phyloP scores from a whole-genome alignment of 1,140 invertebrate genomes.

The Drosophila lacteicornis region DNA sequence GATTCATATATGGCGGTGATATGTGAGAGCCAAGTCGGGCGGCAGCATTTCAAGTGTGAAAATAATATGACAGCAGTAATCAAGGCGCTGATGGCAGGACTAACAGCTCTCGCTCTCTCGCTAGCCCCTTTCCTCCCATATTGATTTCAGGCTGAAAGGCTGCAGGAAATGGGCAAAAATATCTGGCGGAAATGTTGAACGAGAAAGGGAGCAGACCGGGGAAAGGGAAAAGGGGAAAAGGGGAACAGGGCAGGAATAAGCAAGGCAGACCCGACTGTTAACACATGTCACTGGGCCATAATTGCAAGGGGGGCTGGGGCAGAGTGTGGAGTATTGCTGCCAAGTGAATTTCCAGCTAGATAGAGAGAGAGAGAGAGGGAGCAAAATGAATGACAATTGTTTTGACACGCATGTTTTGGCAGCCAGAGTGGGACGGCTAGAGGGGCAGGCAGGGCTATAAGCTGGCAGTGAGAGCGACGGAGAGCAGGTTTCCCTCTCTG shows the following conservation, averaged over 20 bases:
- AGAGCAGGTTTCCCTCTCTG: constrained; percentile 8
- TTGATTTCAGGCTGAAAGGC: constrained; percentile 69
- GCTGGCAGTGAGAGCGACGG: neutral
- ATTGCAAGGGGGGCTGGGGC: constrained; percentile 54
- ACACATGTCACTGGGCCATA: constrained; percentile 73
- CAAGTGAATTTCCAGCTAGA: constrained; percentile 13
- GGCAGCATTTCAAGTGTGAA: constrained; percentile 76
- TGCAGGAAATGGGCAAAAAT: constrained; percentile 75
- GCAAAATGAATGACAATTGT: constrained; percentile 75
- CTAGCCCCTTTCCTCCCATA: constrained; percentile 27
- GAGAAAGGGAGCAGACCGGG: constrained; percentile 16
- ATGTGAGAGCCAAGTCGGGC: constrained; percentile 3
- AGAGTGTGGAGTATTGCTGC: neutral
- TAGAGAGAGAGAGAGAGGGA: neutral
- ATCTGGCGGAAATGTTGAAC: constrained; percentile 70
- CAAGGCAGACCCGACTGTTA: constrained; percentile 39
- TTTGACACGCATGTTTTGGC: constrained; percentile 66
- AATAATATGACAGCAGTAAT: constrained; percentile 81
- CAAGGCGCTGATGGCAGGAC: constrained; percentile 54
- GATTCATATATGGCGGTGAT: constrained; percentile 31
- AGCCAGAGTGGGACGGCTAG: neutral
- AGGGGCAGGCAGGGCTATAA: neutral
- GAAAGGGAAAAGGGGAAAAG: neutral
- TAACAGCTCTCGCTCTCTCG: constrained; percentile 7
- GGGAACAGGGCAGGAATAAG: neutral